A percentile compares a stretch with the other conserved stretches of the same genome.
These are phyloP conservation scores for Caenorhabditis wallacei DNA, from an alignment of 2,888 invertebrate species.

Conservation along the genomic window DNA sequence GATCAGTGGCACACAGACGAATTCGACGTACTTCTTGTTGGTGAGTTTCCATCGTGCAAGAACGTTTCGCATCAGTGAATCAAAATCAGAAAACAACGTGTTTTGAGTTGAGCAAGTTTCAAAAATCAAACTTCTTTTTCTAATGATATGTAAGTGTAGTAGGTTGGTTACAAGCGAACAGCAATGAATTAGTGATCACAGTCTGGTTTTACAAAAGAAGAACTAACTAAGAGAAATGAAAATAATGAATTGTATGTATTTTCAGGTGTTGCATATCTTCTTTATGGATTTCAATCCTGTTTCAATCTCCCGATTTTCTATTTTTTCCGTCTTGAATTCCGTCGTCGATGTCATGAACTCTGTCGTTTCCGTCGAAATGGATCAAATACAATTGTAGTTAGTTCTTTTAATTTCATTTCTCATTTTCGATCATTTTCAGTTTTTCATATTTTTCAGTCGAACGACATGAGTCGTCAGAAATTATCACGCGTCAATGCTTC, in stretches of 20 bases:
- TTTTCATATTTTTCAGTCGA: constrained; percentile 56
- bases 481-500: constrained; percentile 55
- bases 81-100: neutral
- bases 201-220: too few species aligned
- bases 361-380: constrained; percentile 46
- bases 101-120: constrained; percentile 2
- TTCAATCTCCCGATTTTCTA: constrained; percentile 72
- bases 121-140: neutral
- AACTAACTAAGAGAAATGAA: too few species aligned
- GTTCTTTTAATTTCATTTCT: constrained; percentile 1
- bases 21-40: constrained; percentile 69
- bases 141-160: neutral
- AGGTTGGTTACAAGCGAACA: too few species aligned
- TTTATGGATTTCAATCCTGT: constrained; percentile 71
- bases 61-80: neutral
- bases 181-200: too few species aligned
- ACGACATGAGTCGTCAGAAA: constrained; percentile 59
- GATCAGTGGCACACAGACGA: constrained; percentile 68
- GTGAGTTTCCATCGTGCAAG: constrained; percentile 34
- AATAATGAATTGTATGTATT: neutral
- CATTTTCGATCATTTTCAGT: constrained; percentile 34
- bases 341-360: constrained; percentile 60
- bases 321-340: constrained; percentile 72
- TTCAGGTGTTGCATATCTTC: constrained; percentile 69
- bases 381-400: constrained; percentile 53